Evolutionary conservation across 2,888 invertebrate species (phyloP).

Genomic region (Ecdyonurus torrentis): DNA sequence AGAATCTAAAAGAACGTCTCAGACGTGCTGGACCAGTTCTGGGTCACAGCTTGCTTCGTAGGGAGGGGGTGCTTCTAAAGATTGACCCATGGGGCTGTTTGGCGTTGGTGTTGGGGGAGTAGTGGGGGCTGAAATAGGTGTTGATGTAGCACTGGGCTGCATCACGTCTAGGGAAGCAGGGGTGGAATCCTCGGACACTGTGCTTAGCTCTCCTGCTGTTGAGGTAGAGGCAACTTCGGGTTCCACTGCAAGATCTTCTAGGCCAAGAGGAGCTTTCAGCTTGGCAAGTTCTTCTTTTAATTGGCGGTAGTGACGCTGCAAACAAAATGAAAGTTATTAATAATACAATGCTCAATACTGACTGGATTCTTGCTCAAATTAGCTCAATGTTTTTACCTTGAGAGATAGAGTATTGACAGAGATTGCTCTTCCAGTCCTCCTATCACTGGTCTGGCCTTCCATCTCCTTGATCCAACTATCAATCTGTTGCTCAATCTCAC

Average conservation of each 20-base stretch:
- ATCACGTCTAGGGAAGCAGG: constrained; percentile 12
- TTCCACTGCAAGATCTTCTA: constrained; percentile 45
- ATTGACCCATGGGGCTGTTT: background rate
- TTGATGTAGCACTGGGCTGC: constrained; percentile 22
- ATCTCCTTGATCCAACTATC: constrained; percentile 82
- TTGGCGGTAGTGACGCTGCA: constrained; percentile 63
- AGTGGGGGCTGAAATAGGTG: constrained; percentile 13
- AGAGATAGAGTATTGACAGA: constrained; percentile 55
- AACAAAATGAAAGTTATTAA: constrained; percentile 11
- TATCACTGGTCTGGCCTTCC: constrained; percentile 58
- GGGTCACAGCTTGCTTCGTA: background rate
- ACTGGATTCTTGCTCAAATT: too few relatives aligned
- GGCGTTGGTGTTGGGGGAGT: constrained; percentile 12
- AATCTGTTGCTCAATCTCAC: constrained; percentile 76
- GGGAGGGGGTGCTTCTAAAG: background rate
- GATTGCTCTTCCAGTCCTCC: constrained; percentile 59
- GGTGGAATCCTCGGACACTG: constrained; percentile 9
- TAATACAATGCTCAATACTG: background rate
- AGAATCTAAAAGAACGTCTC: background rate
- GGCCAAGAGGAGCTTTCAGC: constrained; percentile 58
- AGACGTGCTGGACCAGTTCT: background rate
- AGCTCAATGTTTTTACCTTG: constrained; percentile 33
- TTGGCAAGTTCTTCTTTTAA: constrained; percentile 73
- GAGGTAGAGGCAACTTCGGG: constrained; percentile 10
- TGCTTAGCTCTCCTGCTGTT: constrained; percentile 9